Evolutionary conservation across 2,113 vertebrate genomes (phyloP).

Genomic region (Cochlearius cochlearius): DNA sequence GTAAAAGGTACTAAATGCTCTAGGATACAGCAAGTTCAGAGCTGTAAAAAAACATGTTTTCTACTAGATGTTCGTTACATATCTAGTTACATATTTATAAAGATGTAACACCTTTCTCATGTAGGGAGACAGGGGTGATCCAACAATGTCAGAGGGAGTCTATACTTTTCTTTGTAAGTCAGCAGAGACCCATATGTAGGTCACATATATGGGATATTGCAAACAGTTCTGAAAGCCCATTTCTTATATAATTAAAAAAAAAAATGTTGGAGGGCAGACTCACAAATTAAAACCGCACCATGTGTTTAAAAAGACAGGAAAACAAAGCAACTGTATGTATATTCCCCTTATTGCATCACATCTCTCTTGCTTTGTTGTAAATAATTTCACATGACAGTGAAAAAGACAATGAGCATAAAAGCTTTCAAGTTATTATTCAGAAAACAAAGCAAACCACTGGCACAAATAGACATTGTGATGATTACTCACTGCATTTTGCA

Average conservation of each 20-base stretch:
- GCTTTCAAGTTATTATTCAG: background rate
- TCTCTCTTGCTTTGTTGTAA: background rate
- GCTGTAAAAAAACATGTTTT: background rate
- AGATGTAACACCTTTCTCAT: background rate
- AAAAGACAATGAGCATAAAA: background rate
- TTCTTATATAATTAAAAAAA: background rate
- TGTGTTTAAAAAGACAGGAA: background rate
- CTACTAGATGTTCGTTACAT: background rate
- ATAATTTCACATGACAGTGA: background rate
- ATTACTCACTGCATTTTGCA: background rate
- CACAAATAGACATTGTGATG: background rate
- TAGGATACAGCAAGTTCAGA: background rate
- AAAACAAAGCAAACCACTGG: background rate
- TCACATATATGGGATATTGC: background rate
- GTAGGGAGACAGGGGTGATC: background rate
- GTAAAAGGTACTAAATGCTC: background rate
- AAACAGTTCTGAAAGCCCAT: background rate
- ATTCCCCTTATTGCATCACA: background rate
- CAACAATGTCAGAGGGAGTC: background rate
- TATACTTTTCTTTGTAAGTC: background rate
- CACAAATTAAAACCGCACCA: background rate
- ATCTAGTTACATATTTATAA: background rate
- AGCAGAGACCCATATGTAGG: background rate
- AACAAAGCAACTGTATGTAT: background rate
- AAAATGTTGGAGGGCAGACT: background rate